These are phyloP conservation scores for Diadegma fenestrale DNA, from an alignment of 2,888 invertebrate species.

Conservation along the genomic window DNA sequence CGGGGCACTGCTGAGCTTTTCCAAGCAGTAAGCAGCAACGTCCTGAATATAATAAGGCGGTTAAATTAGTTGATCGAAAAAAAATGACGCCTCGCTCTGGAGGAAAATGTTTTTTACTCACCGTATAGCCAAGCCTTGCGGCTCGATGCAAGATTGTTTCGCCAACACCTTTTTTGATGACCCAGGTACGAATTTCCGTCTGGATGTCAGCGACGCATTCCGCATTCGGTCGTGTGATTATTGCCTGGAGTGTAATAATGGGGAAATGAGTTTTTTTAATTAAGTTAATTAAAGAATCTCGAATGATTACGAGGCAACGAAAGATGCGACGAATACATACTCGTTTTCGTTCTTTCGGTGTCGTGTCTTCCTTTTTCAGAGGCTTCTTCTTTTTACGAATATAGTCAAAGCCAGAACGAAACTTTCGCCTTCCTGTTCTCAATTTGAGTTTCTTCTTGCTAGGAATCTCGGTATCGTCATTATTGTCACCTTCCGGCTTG, in stretches of 20 bases:
- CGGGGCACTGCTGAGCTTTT: constrained; percentile 92
- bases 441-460: constrained; percentile 87
- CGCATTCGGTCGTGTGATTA: constrained; percentile 86
- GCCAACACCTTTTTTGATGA: constrained; percentile 97
- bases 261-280: background rate
- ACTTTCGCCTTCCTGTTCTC: constrained; percentile 90
- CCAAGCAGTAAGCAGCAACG: constrained; percentile 95
- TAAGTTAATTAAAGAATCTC: background rate
- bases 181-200: constrained; percentile 95
- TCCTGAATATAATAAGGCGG: constrained; percentile 86
- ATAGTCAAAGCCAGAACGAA: constrained; percentile 95
- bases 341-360: constrained; percentile 85
- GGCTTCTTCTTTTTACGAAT: constrained; percentile 95
- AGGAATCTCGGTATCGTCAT: constrained; percentile 78
- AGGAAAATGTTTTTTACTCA: constrained; percentile 84
- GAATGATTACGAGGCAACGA: background rate
- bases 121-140: constrained; percentile 94
- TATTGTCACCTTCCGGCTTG: constrained; percentile 73
- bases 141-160: constrained; percentile 97
- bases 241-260: constrained; percentile 69
- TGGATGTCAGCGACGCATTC: constrained; percentile 92
- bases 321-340: constrained; percentile 70
- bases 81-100: constrained; percentile 65
- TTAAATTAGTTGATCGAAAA: constrained; percentile 29
- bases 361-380: constrained; percentile 86